Conservation (phyloP, 92 coral and sea anemone species). For the Pocillopora grandis region DNA sequence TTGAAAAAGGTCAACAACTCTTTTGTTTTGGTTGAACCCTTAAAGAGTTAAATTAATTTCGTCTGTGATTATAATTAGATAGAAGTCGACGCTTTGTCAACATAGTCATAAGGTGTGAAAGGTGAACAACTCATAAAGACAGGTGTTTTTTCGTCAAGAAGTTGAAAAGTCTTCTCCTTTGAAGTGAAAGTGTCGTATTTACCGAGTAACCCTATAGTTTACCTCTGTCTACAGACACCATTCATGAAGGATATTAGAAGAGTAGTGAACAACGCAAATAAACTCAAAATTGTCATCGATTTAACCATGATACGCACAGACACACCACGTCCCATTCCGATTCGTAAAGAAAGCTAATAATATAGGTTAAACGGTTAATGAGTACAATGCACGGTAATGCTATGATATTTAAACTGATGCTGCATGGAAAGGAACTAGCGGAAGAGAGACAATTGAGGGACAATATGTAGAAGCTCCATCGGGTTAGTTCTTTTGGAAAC, state of each 20-base stretch:
- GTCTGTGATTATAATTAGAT: neutral
- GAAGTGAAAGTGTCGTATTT: neutral
- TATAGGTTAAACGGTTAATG: no score
- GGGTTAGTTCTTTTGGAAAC: neutral
- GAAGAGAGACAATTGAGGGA: neutral
- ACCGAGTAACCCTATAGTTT: neutral
- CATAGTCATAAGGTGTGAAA: neutral
- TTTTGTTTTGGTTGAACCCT: slow-evolving; percentile 4
- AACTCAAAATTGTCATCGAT: no score
- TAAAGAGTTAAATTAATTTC: neutral
- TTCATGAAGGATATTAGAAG: no score
- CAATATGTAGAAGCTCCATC: neutral
- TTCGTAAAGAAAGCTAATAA: no score
- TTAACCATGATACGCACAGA: no score
- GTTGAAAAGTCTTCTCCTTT: neutral
- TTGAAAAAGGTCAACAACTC: slow-evolving; percentile 13
- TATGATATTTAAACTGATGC: no score
- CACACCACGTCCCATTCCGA: no score
- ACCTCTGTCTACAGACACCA: no score
- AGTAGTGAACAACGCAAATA: no score
- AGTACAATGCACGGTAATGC: no score
- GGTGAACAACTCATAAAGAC: neutral
- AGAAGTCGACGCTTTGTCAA: slow-evolving; percentile 6
- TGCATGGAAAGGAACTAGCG: neutral
- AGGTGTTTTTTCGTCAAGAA: neutral